Base-by-base conservation (phyloP, 1,140 invertebrate species). In the Neodiprion virginianus region DNA sequence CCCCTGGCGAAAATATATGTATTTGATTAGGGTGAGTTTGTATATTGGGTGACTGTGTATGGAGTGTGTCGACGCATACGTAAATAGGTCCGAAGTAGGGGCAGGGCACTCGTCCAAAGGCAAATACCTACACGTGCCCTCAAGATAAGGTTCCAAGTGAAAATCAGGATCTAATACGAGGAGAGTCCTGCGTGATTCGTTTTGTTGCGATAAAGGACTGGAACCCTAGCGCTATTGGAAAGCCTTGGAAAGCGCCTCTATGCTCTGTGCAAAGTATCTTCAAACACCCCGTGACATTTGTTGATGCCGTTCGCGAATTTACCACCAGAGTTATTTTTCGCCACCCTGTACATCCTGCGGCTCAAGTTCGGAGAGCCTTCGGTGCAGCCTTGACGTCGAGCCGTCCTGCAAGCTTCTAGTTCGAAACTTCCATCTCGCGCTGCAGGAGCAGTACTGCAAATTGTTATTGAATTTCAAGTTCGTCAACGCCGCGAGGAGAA, bases 31-130 rank as follows among this genome's bases (percentile, higher is more conserved):
- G 80, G 69, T 72, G 49, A 14, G 71, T 65, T 73, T 80, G 66
- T 73, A 72, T 73, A 79, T 78, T 75, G 75, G 72, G 66, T 73
- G 40, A 78, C 9, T 75, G 77, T 81, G 76, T 79, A 76, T 80
- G 69, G 80, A 83, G 83, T 84, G 84, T 85, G 83, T 76, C 71
- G 71, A 28, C 75, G 84, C 83, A 83, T 85, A 85, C 72, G 79
- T 79, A 85, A 86, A 85, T 85, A 85, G 69, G 75, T 66, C 75
- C 71, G 53, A 61, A 61, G 28, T 40, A 40, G 5, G 28, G 28
- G 28, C 28, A 40, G 28, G 28, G 5, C 28, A 72, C 61, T 79
- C 81, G 83, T 79, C 80, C 66, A 81, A 79, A 81, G 73, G 79
- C 80, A 85, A 86, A 86, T 85, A 61, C 53, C 7, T 61, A 83